phyloP scores from a whole-genome alignment of 1,140 invertebrate species.

The Sarcophaga peregrina region DNA sequence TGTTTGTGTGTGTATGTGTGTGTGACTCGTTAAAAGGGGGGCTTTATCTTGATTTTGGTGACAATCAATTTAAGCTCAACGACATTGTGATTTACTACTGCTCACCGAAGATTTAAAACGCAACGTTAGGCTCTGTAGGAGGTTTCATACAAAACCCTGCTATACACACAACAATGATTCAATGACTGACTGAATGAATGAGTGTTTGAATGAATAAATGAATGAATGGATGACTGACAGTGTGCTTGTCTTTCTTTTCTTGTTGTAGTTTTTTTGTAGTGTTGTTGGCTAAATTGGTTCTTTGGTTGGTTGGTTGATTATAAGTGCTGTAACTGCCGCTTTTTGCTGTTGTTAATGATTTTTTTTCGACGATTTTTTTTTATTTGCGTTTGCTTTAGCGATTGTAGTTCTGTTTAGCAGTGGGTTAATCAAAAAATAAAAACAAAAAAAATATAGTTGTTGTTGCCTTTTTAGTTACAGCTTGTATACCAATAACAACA shows the following conservation, averaged over 20 bases:
- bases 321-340: not conserved
- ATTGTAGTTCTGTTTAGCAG: not conserved
- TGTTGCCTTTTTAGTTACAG: not conserved
- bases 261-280: not conserved
- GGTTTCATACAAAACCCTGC: too few species aligned
- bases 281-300: conserved; percentile 4
- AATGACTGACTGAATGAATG: not conserved
- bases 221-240: not conserved
- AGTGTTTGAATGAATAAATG: conserved; percentile 16
- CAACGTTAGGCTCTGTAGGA: not conserved
- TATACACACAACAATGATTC: not conserved
- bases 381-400: too few species aligned
- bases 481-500: not conserved
- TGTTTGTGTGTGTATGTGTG: too few species aligned
- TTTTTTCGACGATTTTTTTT: not conserved
- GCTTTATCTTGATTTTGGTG: conserved; percentile 41
- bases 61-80: conserved; percentile 41
- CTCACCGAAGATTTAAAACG: not conserved
- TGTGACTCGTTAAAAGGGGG: conserved; percentile 32
- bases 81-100: conserved; percentile 41
- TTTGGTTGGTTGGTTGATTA: conserved; percentile 19
- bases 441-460: not conserved
- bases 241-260: not conserved
- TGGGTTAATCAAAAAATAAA: too few species aligned
- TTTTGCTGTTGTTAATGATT: not conserved